A percentile compares a stretch with the other conserved stretches of the same genome.
Evolutionary conservation across 2,888 invertebrate species (phyloP).

Genomic region (Amphipoea oculea): DNA sequence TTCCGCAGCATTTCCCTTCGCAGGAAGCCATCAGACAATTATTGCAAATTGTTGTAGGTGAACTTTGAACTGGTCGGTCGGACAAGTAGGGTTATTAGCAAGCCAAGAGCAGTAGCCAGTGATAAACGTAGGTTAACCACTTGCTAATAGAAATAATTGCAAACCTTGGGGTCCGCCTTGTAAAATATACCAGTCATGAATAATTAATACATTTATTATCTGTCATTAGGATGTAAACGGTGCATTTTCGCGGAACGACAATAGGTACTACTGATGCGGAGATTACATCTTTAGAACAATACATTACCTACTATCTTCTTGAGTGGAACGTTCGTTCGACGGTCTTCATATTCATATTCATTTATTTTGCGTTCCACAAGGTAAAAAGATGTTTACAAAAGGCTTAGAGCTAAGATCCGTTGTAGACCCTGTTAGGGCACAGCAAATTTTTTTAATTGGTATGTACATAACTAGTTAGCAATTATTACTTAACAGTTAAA

Average conservation of each 20-base stretch:
- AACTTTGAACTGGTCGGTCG: constrained; percentile 2
- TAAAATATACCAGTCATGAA: constrained; percentile 5
- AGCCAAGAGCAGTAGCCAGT: constrained; percentile 1
- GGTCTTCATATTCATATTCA: no score
- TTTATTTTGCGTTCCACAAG: no score
- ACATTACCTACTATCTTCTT: neutral
- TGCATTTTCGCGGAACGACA: constrained; percentile 1
- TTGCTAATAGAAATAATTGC: constrained; percentile 38
- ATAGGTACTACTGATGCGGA: neutral
- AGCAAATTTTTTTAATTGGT: no score
- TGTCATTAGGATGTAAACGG: neutral
- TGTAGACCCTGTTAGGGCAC: no score
- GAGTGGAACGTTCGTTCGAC: neutral
- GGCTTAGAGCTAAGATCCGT: no score
- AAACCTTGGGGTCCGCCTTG: constrained; percentile 14
- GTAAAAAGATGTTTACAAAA: no score
- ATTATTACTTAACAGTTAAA: no score
- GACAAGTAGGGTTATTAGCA: constrained; percentile 23
- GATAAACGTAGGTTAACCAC: constrained; percentile 27
- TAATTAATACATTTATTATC: constrained; percentile 1
- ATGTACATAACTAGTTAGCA: no score
- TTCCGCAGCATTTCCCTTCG: neutral
- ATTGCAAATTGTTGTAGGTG: neutral
- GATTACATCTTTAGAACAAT: no score
- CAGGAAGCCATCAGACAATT: constrained; percentile 18